Base-by-base conservation (phyloP, 1,140 invertebrate genomes). In the Cardiocondyla obscurior region DNA sequence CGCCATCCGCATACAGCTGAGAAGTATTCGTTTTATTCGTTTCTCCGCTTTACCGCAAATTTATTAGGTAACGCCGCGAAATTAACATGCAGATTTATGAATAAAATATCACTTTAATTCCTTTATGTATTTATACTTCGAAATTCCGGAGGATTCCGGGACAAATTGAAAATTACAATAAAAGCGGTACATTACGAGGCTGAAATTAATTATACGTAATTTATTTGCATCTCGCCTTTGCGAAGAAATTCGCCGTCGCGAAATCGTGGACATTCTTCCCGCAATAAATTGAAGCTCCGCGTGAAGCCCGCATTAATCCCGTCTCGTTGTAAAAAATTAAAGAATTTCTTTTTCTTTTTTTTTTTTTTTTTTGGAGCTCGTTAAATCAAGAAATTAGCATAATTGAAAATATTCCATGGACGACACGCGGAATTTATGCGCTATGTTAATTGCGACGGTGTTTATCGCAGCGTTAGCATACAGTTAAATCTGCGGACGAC, bases 361-460 rank as follows among this genome's bases (percentile, higher is more conserved):
- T n/a, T n/a, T n/a, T n/a, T n/a, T n/a, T 25, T 44, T 58, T 44
- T 58, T 42, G 46, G 16, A 74, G 22, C 53, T 30, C 14, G 7
- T 36, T 51, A 64, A 64, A 77, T 77, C 19, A n/a, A 44, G 8
- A 76, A 76, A 62, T 76, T 51, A n/a, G 28, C 58, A 49, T 76
- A 39, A 76, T 49, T 64, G 44, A 51, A 30, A 65, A 62, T 25
- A 60, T 33, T 60, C 12, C 7, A 19, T 14, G 14, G 28, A 5
- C 10, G 30, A 72, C 30, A 14, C 30, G 49, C 5, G 33, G 7
- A 46, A 60, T 46, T 74, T 60, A 49, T 22, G 46, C 19, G 30
- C 33, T 7, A 39, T 42, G 58, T 51, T 77, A 77, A 51, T 77
- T 39, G 1, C 19, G 36, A 22, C 30, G 7, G 51, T 7, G 22